Base-by-base conservation (phyloP, 2,113 vertebrate species). In the Lontra canadensis region DNA sequence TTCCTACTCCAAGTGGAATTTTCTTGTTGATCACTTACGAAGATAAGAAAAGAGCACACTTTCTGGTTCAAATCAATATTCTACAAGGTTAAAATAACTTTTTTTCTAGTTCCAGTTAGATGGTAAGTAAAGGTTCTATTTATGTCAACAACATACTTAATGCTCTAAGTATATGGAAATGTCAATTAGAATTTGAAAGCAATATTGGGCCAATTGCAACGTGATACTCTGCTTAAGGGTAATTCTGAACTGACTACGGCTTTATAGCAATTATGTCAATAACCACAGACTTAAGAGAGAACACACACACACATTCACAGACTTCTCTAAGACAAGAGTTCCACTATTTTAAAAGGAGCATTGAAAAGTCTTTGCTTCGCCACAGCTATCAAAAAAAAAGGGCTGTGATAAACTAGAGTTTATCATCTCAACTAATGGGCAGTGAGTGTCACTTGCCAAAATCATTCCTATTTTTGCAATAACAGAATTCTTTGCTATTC, bases 51-150 rank as follows among this genome's bases (percentile, higher is more conserved):
- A 88, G 23, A 85, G 39, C 36, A 69, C 6, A 61, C 39, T 92
- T 96, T 92, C 29, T 57, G 8, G n/a, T 86, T 92, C 79, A 47
- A 74, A 86, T 83, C 12, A 83, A 89, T 11, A 89, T 78, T 88
- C 78, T 29, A 7, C 20, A 74, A 84, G 42, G 79, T 90, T 89
- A 96, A 92, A 67, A 67, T 13, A 13, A 65, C 36, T 49, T 87
- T 79, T 74, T 42, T 90, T 76, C 34, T 84, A 42, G 52, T 83
- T 96, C 47, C 61, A 76, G 65, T 87, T 86, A 84, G 36, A 76
- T 34, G 13, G 44, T 59, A 95, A 91, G n/a, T 44, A 96, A 96
- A 96, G 52, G 9, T 61, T 97, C 55, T 94, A 84, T 95, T 97
- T 95, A 95, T 71, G 26, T 81, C 94, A 97, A 90, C 69, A 92